Evolutionary conservation across 2,797 vertebrate genomes (phyloP).

Genomic region (Microctenopoma steveboyesi): DNA sequence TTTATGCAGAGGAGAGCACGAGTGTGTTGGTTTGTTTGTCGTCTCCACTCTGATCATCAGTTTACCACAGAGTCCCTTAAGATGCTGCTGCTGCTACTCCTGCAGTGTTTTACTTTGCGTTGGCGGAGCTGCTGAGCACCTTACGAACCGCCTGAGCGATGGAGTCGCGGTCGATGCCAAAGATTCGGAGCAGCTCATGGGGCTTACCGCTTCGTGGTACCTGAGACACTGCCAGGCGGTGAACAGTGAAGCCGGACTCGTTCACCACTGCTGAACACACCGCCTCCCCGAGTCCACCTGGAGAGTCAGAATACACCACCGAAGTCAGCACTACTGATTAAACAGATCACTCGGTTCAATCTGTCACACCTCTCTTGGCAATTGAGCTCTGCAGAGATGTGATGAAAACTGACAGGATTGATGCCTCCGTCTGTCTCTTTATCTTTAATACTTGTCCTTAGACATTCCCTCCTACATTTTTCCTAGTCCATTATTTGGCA

Average conservation of each 20-base stretch:
- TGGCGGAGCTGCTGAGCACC: constrained; percentile 74
- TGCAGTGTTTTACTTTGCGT: constrained; percentile 65
- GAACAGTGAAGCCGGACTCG: constrained; percentile 81
- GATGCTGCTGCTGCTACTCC: neutral
- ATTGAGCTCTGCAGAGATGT: constrained; percentile 20
- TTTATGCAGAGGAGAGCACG: constrained; percentile 15
- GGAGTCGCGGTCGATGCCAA: constrained; percentile 83
- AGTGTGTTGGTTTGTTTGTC: constrained; percentile 41
- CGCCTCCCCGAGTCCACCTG: constrained; percentile 89
- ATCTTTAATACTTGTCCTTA: neutral
- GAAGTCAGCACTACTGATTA: constrained; percentile 2
- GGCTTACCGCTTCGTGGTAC: constrained; percentile 84
- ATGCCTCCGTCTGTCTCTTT: neutral
- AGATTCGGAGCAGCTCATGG: constrained; percentile 82
- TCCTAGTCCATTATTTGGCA: neutral
- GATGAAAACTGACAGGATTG: constrained; percentile 51
- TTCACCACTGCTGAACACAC: constrained; percentile 82
- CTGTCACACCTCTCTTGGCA: neutral
- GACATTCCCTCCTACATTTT: neutral
- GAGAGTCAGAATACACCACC: constrained; percentile 17
- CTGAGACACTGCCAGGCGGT: constrained; percentile 81
- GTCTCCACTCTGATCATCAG: constrained; percentile 47
- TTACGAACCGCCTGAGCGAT: constrained; percentile 82
- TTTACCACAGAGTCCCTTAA: constrained; percentile 41
- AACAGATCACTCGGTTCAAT: constrained; percentile 11